Evolutionary conservation across 2,113 vertebrate genomes (phyloP).

Genomic region (Enhydra lutris): DNA sequence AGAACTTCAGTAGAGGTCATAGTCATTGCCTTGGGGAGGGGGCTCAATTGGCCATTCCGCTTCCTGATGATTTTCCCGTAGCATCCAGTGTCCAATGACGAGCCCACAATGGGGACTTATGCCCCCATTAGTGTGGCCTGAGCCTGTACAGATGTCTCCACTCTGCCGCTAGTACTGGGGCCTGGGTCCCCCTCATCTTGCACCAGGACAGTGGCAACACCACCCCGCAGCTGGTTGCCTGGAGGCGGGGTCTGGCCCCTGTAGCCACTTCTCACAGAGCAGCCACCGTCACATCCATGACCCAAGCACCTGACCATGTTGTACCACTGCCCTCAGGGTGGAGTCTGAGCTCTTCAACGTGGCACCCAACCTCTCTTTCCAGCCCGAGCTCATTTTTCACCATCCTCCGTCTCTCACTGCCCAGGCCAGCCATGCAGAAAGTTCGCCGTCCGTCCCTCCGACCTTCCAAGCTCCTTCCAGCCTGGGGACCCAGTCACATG

Average conservation of each 20-base stretch:
- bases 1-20: background rate
- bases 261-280: accelerated
- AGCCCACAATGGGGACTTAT: background rate
- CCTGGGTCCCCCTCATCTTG: background rate
- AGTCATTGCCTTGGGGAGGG: background rate
- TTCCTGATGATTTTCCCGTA: background rate
- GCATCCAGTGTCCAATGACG: background rate
- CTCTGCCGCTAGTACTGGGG: too few species aligned
- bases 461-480: background rate
- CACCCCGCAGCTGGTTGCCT: background rate
- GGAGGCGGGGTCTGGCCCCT: accelerated
- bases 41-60: background rate
- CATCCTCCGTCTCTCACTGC: background rate
- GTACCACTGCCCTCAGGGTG: background rate
- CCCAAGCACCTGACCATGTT: accelerated
- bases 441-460: background rate
- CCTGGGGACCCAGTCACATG: accelerated
- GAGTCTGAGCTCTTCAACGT: background rate
- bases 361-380: background rate
- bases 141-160: background rate
- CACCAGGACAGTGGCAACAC: background rate
- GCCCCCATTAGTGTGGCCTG: background rate
- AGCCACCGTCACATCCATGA: background rate
- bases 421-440: background rate
- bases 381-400: background rate